phyloP scores from a whole-genome alignment of 2,797 vertebrate species.

The Ctenochaetus hawaiiensis region DNA sequence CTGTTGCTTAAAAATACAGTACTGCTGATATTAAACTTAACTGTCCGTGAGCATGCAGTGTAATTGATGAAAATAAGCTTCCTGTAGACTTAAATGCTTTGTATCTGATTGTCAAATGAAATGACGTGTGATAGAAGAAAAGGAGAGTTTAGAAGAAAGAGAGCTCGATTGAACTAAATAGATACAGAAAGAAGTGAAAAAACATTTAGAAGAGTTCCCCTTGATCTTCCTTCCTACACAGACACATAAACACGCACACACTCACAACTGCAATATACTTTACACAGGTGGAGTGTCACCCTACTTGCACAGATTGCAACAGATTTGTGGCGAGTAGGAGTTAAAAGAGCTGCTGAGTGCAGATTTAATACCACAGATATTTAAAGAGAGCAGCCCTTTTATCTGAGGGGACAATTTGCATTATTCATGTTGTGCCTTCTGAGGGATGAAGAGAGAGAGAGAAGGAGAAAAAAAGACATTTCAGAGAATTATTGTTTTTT shows the following conservation, averaged over 20 bases:
- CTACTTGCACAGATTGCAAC: slow-evolving; percentile 80
- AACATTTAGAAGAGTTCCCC: slow-evolving; percentile 18
- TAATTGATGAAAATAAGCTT: slow-evolving; percentile 39
- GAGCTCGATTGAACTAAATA: slow-evolving; percentile 11
- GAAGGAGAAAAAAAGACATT: slow-evolving; percentile 69
- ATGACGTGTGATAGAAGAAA: slow-evolving; percentile 26
- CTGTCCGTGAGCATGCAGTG: slow-evolving; percentile 4
- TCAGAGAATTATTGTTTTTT: slow-evolving; percentile 62
- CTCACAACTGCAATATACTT: slow-evolving; percentile 28
- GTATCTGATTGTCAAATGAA: slow-evolving; percentile 30
- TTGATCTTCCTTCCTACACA: slow-evolving; percentile 60
- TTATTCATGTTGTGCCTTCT: slow-evolving; percentile 81
- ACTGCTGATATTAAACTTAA: slow-evolving; percentile 31
- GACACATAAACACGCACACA: slow-evolving; percentile 22
- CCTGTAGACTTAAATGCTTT: slow-evolving; percentile 51
- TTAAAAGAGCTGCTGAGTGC: slow-evolving; percentile 83
- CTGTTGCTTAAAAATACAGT: slow-evolving; percentile 1
- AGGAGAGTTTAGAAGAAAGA: neutral
- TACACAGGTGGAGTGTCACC: slow-evolving; percentile 71
- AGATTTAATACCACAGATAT: slow-evolving; percentile 82
- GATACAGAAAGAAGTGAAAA: slow-evolving; percentile 13
- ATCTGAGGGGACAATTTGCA: slow-evolving; percentile 83
- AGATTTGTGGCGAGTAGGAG: slow-evolving; percentile 78
- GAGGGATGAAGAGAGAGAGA: slow-evolving; percentile 58
- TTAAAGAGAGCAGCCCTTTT: slow-evolving; percentile 80